phyloP scores from a whole-genome alignment of 2,888 invertebrate genomes.

The Serrognathus titanus region DNA sequence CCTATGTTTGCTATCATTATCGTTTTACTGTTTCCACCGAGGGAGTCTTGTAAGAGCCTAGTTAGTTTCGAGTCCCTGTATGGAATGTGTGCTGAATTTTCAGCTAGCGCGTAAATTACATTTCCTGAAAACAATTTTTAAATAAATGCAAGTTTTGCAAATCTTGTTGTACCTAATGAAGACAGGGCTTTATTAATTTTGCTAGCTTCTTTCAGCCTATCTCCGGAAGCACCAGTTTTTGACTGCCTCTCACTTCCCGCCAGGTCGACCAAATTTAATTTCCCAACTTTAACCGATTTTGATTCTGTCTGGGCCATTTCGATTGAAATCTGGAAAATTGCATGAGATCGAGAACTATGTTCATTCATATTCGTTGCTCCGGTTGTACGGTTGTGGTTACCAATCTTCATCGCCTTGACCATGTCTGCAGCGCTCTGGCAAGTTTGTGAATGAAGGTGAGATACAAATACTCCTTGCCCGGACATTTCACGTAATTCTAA shows the following conservation, averaged over 20 bases:
- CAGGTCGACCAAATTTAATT: conserved; percentile 94
- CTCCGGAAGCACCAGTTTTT: conserved; percentile 94
- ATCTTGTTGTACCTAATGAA: conserved; percentile 67
- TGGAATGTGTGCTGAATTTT: conserved; percentile 92
- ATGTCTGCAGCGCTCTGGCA: conserved; percentile 95
- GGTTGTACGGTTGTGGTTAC: conserved; percentile 92
- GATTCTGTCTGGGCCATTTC: conserved; percentile 82
- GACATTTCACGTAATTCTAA: conserved; percentile 63
- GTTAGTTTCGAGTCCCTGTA: conserved; percentile 98
- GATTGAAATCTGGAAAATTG: conserved; percentile 96
- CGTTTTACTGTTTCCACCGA: conserved; percentile 98
- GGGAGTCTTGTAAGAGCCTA: conserved; percentile 90
- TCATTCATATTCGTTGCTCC: conserved; percentile 73
- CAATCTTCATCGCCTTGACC: conserved; percentile 87
- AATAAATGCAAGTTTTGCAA: too few relatives aligned
- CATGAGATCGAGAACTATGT: conserved; percentile 96
- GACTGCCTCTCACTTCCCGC: conserved; percentile 97
- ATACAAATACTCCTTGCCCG: conserved; percentile 81
- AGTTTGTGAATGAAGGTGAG: conserved; percentile 89
- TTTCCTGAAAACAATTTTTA: conserved; percentile 52
- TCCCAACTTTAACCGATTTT: conserved; percentile 72
- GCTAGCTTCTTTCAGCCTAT: conserved; percentile 90
- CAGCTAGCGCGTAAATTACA: conserved; percentile 95
- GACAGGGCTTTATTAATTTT: conserved; percentile 96
- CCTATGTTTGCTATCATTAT: conserved; percentile 99